These are phyloP conservation scores for Hydropotes inermis DNA, from an alignment of 2,113 vertebrate genomes.

Conservation along the genomic window DNA sequence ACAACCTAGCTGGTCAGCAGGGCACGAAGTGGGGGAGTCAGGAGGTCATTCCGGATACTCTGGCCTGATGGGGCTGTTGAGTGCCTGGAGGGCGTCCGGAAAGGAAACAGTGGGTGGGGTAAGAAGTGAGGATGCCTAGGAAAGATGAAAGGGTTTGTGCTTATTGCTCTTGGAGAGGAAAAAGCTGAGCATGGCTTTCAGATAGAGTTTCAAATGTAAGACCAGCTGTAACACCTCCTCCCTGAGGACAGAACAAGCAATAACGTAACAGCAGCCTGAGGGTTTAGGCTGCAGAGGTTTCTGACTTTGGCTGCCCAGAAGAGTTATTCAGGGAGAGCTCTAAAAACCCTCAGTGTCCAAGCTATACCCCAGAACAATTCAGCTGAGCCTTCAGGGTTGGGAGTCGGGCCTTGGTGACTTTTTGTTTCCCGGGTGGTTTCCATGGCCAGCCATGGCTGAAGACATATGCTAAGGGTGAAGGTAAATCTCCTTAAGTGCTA, in stretches of 20 bases:
- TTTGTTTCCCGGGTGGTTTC: background rate
- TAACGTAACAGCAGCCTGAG: background rate
- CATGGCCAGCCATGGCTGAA: background rate
- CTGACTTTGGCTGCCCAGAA: background rate
- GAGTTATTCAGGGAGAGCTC: background rate
- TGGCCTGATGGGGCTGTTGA: background rate
- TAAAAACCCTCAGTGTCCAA: background rate
- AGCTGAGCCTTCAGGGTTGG: background rate
- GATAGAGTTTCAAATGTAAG: background rate
- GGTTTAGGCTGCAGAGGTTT: background rate
- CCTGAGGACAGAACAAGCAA: background rate
- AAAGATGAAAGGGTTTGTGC: slow-evolving; percentile 48
- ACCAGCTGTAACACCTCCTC: background rate
- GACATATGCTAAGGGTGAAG: background rate
- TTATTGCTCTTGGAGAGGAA: slow-evolving; percentile 57
- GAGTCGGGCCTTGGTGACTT: background rate
- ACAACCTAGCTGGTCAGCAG: background rate
- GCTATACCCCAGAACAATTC: background rate
- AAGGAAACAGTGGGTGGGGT: background rate
- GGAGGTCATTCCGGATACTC: background rate
- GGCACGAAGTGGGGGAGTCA: too few species aligned
- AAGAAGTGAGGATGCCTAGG: background rate
- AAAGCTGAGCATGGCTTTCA: slow-evolving; percentile 1
- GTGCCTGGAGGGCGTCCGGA: background rate
- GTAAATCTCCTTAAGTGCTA: background rate